Percentiles rank a stretch among this genome's conserved stretches.
These are phyloP conservation scores for Leptinotarsa juncta DNA, from an alignment of 2,888 invertebrate genomes.

Conservation along the genomic window DNA sequence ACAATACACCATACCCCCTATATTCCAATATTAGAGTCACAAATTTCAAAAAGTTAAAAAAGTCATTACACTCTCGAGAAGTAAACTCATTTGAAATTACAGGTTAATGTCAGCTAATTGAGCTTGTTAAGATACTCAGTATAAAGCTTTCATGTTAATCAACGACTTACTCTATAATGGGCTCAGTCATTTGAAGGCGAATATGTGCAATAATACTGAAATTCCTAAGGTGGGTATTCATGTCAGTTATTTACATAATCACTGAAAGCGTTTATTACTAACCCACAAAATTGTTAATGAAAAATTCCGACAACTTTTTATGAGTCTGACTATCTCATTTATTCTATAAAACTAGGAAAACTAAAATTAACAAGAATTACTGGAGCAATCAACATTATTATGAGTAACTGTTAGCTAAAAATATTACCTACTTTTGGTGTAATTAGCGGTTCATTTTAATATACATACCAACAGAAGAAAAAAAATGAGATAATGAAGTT, in stretches of 20 bases:
- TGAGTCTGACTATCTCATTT: neutral
- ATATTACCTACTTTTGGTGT: neutral
- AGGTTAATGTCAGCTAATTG: neutral
- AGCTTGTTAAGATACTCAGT: slow-evolving; percentile 2
- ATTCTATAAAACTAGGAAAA: slow-evolving; percentile 1
- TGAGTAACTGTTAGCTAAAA: neutral
- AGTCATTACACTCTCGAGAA: too few species aligned
- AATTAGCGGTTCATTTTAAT: neutral
- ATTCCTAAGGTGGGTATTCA: slow-evolving; percentile 2
- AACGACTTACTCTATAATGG: neutral
- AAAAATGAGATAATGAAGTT: too few species aligned
- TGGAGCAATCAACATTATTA: neutral
- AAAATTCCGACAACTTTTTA: neutral
- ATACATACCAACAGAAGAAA: too few species aligned
- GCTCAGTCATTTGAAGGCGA: neutral
- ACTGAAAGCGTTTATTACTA: slow-evolving; percentile 3
- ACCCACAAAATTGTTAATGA: slow-evolving; percentile 1
- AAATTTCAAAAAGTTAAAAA: neutral
- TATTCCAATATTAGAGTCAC: neutral
- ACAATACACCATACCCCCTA: too few species aligned
- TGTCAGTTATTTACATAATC: neutral
- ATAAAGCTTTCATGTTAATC: neutral
- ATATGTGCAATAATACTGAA: neutral
- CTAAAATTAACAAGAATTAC: neutral
- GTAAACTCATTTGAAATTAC: neutral